Conservation (phyloP, 2,888 invertebrate genomes). For the Tuta absoluta region DNA sequence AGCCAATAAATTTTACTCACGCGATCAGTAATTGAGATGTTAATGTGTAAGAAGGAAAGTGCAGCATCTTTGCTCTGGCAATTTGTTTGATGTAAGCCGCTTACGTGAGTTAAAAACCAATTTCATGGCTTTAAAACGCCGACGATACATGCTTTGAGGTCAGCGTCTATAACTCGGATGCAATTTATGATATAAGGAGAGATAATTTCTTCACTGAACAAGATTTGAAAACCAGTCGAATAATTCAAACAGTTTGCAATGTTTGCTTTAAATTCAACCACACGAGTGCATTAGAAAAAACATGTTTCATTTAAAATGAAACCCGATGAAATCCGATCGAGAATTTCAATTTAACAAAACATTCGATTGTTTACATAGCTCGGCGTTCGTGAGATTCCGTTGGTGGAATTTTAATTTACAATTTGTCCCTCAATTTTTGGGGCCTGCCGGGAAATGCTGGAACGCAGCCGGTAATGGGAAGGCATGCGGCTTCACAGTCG, state of each 20-base stretch:
- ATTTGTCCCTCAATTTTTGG: conserved; percentile 67
- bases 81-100: conserved; percentile 36
- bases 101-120: conserved; percentile 28
- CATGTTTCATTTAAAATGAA: neutral
- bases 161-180: neutral
- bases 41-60: conserved; percentile 38
- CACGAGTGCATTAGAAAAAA: too few species aligned
- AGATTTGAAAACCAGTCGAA: neutral
- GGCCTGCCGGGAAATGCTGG: conserved; percentile 40
- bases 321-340: conserved; percentile 6
- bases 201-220: neutral
- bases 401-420: conserved; percentile 68
- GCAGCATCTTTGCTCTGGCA: conserved; percentile 34
- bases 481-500: conserved; percentile 59
- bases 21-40: conserved; percentile 66
- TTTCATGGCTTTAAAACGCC: conserved; percentile 10
- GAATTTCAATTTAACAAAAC: conserved; percentile 28
- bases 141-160: conserved; percentile 3
- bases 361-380: conserved; percentile 45
- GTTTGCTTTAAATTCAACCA: too few species aligned
- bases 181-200: neutral
- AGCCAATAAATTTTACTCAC: conserved; percentile 60
- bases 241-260: neutral
- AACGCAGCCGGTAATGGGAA: conserved; percentile 66
- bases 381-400: conserved; percentile 42